Evolutionary conservation across 2,113 vertebrate genomes (phyloP).

Genomic region (Potamarius usumacintae): DNA sequence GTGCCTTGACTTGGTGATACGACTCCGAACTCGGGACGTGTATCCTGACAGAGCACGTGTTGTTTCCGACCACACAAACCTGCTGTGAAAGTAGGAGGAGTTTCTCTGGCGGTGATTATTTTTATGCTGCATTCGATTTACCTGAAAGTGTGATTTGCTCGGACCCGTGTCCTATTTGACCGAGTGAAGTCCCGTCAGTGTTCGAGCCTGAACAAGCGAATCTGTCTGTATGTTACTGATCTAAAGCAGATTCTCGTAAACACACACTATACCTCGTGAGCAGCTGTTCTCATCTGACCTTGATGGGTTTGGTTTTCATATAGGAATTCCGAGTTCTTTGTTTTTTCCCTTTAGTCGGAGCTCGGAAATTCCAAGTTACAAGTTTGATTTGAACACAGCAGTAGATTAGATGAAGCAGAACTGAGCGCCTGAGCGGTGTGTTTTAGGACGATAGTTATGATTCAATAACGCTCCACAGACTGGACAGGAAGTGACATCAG

Average conservation of each 20-base stretch:
- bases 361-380: background rate
- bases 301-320: background rate
- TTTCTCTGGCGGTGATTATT: background rate
- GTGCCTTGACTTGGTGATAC: background rate
- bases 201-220: background rate
- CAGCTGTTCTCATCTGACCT: background rate
- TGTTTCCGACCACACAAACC: background rate
- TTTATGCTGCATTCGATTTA: background rate
- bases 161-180: background rate
- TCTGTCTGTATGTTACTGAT: background rate
- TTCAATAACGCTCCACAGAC: background rate
- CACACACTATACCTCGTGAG: background rate
- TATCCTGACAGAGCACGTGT: background rate
- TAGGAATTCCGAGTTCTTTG: background rate
- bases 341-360: background rate
- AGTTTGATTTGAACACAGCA: background rate
- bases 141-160: background rate
- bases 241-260: background rate
- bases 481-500: background rate
- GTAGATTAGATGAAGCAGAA: background rate
- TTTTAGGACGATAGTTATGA: background rate
- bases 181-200: background rate
- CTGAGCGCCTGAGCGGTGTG: background rate
- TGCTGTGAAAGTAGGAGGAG: background rate
- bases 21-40: too few species aligned